Evolutionary conservation across 2,888 invertebrate genomes (phyloP).

Genomic region (Drosophila subquinaria): DNA sequence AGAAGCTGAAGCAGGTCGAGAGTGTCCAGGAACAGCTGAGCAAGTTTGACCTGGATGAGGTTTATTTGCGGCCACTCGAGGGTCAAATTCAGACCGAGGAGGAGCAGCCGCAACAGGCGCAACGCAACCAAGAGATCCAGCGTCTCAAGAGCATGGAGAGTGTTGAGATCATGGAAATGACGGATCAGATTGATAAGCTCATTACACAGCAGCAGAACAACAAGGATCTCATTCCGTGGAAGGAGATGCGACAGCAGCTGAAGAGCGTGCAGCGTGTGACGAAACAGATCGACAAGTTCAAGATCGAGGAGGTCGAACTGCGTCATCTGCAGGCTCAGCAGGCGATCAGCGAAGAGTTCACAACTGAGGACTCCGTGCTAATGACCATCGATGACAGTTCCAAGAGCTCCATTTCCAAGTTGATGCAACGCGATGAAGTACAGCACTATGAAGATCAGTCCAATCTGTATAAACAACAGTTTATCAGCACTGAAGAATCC

Average conservation of each 20-base stretch:
- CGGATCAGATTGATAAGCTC: constrained; percentile 84
- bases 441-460: constrained; percentile 78
- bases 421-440: constrained; percentile 79
- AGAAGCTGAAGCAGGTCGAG: constrained; percentile 84
- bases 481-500: constrained; percentile 82
- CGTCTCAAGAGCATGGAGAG: constrained; percentile 85
- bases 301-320: constrained; percentile 86
- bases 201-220: constrained; percentile 81
- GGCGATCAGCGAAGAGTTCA: constrained; percentile 86
- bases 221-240: constrained; percentile 84
- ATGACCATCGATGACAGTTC: constrained; percentile 86
- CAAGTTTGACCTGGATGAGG: constrained; percentile 85
- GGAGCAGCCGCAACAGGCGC: constrained; percentile 70
- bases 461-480: constrained; percentile 77
- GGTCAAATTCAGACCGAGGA: constrained; percentile 70
- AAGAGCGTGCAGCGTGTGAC: constrained; percentile 85
- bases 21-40: constrained; percentile 84
- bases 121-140: constrained; percentile 84
- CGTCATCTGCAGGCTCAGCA: constrained; percentile 82
- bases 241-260: constrained; percentile 84
- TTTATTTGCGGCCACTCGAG: constrained; percentile 84
- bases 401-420: constrained; percentile 81
- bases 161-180: constrained; percentile 84
- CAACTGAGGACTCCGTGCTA: constrained; percentile 87
- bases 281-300: constrained; percentile 85